These are phyloP conservation scores for Drosophila navojoa DNA, from an alignment of 1,140 invertebrate species.

Conservation along the genomic window DNA sequence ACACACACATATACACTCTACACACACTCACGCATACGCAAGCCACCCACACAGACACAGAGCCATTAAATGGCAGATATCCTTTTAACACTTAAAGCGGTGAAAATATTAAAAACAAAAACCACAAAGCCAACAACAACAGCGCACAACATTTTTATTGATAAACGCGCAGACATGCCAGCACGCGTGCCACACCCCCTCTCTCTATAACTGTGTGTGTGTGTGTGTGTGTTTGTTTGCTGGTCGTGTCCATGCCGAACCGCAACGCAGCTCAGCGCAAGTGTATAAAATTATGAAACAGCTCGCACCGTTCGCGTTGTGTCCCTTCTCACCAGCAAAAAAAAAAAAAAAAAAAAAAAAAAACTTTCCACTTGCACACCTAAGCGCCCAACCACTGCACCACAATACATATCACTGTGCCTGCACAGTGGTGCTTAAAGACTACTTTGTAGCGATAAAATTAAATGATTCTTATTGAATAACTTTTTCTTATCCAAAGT, in stretches of 20 bases:
- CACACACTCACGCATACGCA: slow-evolving; percentile 16
- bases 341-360: neutral
- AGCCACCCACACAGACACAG: slow-evolving; percentile 14
- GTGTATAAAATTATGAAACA: slow-evolving; percentile 81
- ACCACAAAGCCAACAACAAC: slow-evolving; percentile 73
- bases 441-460: too few species aligned
- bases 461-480: too few species aligned
- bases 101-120: slow-evolving; percentile 82
- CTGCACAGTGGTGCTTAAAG: neutral
- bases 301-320: slow-evolving; percentile 58
- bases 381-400: neutral
- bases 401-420: slow-evolving; percentile 10
- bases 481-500: too few species aligned
- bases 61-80: slow-evolving; percentile 77
- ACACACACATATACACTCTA: neutral
- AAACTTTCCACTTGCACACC: slow-evolving; percentile 17
- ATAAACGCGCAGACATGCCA: slow-evolving; percentile 71
- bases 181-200: slow-evolving; percentile 28
- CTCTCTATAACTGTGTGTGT: neutral
- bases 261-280: slow-evolving; percentile 72
- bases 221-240: slow-evolving; percentile 37
- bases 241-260: slow-evolving; percentile 66
- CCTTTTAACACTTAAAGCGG: slow-evolving; percentile 82
- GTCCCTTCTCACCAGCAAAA: slow-evolving; percentile 31
- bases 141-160: slow-evolving; percentile 68